phyloP scores from a whole-genome alignment of 2,113 vertebrate species.

The Oryzias curvinotus region DNA sequence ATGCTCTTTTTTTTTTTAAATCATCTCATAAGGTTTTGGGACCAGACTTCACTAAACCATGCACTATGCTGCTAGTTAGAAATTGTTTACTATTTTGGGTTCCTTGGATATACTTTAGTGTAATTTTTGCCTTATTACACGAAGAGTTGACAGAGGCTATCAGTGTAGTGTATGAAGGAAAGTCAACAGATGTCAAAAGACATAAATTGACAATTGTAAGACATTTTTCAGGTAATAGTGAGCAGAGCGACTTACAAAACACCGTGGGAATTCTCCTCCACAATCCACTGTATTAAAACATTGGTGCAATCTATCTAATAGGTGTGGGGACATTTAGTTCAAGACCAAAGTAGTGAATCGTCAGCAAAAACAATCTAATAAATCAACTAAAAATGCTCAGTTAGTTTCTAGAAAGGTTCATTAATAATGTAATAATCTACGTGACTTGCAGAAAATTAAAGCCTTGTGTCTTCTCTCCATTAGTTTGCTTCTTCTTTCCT shows the following conservation, averaged over 20 bases:
- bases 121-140: not conserved
- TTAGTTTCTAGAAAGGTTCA: constrained; percentile 1
- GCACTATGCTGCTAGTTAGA: not conserved
- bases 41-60: not conserved
- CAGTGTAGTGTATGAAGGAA: not conserved
- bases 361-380: not conserved
- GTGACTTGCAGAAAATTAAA: not conserved
- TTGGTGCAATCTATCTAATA: not conserved
- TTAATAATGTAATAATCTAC: not conserved
- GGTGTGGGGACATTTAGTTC: not conserved
- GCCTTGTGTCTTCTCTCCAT: not conserved
- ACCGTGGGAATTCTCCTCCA: not conserved
- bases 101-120: not conserved
- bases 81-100: not conserved
- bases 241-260: no score
- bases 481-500: constrained; percentile 4
- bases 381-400: constrained; percentile 1
- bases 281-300: not conserved
- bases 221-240: no score
- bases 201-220: no score
- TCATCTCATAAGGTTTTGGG: constrained; percentile 10
- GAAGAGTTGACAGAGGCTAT: not conserved
- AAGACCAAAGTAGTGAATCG: not conserved
- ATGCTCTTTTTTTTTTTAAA: not conserved
- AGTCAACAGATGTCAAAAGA: no score